These are phyloP conservation scores for Azorinus chamasolen DNA, from an alignment of 2,888 invertebrate species.

Conservation along the genomic window DNA sequence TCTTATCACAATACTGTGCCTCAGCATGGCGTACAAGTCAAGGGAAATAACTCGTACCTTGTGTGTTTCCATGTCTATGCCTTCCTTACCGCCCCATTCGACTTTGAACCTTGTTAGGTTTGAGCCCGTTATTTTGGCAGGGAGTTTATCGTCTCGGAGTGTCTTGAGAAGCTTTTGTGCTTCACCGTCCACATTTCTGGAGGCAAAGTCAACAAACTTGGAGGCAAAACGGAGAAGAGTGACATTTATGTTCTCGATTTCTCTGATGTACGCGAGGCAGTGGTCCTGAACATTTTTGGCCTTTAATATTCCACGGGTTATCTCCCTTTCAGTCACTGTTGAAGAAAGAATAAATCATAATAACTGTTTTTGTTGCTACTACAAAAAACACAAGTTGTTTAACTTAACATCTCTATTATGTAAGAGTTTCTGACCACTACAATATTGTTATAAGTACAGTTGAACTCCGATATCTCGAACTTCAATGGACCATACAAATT, in stretches of 20 bases:
- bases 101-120: constrained; percentile 89
- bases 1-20: no score
- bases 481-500: no score
- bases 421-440: no score
- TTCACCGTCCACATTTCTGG: constrained; percentile 93
- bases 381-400: no score
- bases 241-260: constrained; percentile 98
- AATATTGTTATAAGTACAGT: no score
- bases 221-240: constrained; percentile 94
- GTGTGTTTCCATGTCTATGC: constrained; percentile 96
- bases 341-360: background rate
- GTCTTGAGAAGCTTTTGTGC: constrained; percentile 95
- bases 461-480: no score
- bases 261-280: constrained; percentile 95
- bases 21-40: no score
- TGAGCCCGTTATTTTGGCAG: constrained; percentile 86
- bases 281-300: constrained; percentile 98
- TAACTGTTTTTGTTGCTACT: no score
- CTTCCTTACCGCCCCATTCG: constrained; percentile 97
- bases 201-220: constrained; percentile 96
- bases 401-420: no score
- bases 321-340: constrained; percentile 98
- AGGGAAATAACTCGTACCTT: constrained; percentile 47
- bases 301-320: constrained; percentile 97
- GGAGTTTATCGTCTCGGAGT: constrained; percentile 95